These are phyloP conservation scores for Trichonephila clavata DNA, from an alignment of 1,140 invertebrate species.

Conservation along the genomic window DNA sequence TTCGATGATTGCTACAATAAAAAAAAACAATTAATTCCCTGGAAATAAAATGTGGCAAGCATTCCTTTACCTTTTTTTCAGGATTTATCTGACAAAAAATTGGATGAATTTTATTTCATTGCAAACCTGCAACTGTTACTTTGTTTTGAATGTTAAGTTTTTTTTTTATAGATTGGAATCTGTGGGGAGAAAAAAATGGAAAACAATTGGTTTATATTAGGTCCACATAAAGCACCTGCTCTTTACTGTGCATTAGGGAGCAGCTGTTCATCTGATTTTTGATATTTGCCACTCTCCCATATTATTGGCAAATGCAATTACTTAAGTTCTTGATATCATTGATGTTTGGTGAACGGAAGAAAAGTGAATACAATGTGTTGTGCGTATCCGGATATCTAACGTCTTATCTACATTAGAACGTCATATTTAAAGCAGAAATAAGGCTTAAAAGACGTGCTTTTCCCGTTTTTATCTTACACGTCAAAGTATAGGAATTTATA, in stretches of 20 bases:
- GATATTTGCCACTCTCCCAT: neutral
- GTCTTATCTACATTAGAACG: too few species aligned
- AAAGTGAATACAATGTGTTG: too few species aligned
- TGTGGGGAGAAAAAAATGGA: neutral
- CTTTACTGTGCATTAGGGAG: neutral
- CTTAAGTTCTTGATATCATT: neutral
- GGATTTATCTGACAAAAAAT: neutral
- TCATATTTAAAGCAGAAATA: too few species aligned
- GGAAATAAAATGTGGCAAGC: neutral
- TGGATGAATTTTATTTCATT: neutral
- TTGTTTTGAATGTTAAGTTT: neutral
- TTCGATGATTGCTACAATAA: too few species aligned
- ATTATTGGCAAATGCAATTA: neutral
- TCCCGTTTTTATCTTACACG: too few species aligned
- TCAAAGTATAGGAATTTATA: too few species aligned
- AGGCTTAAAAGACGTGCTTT: too few species aligned
- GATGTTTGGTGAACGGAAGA: neutral
- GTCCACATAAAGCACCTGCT: conserved; percentile 15
- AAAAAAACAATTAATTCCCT: too few species aligned
- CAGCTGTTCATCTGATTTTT: neutral
- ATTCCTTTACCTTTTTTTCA: neutral
- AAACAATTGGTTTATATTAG: neutral
- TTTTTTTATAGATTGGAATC: too few species aligned
- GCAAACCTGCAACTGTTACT: neutral
- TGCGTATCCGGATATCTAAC: too few species aligned